A percentile compares a stretch with the other conserved stretches of the same genome.
Evolutionary conservation across 2,113 vertebrate species (phyloP).

Genomic region (Egretta garzetta): DNA sequence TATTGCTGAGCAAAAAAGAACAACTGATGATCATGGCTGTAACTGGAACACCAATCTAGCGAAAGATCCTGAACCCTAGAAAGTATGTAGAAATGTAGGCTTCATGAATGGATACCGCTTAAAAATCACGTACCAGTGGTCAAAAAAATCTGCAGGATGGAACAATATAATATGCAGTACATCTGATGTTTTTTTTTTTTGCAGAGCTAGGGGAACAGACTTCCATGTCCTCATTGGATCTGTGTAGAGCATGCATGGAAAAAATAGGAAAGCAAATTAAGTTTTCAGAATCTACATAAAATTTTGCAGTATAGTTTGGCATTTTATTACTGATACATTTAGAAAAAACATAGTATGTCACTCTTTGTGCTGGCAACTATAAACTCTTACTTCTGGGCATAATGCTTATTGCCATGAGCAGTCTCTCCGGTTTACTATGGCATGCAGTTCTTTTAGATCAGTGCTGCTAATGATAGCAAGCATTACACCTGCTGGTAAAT

Average conservation of each 20-base stretch:
- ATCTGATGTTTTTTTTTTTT: not conserved
- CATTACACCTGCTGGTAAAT: conserved; percentile 9
- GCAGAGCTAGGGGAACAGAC: not conserved
- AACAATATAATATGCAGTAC: not conserved
- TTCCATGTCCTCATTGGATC: not conserved
- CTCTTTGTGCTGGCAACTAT: not conserved
- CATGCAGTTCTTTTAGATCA: not conserved
- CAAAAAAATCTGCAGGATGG: not conserved
- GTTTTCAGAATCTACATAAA: not conserved
- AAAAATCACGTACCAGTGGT: not conserved
- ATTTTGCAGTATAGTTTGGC: not conserved
- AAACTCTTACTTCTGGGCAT: not conserved
- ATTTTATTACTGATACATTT: not conserved
- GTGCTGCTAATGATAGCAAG: not conserved
- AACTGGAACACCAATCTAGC: not conserved
- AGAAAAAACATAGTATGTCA: not conserved
- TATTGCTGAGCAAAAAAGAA: not conserved
- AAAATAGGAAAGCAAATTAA: not conserved
- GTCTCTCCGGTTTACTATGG: not conserved
- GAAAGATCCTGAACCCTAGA: not conserved
- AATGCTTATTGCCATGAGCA: not conserved
- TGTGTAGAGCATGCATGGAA: not conserved
- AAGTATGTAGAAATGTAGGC: not conserved
- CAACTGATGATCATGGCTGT: not conserved
- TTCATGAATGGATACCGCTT: not conserved